Percentiles rank a stretch among this genome's conserved stretches.
These are phyloP conservation scores for Ooceraea biroi DNA, from an alignment of 1,140 invertebrate species.

Conservation along the genomic window DNA sequence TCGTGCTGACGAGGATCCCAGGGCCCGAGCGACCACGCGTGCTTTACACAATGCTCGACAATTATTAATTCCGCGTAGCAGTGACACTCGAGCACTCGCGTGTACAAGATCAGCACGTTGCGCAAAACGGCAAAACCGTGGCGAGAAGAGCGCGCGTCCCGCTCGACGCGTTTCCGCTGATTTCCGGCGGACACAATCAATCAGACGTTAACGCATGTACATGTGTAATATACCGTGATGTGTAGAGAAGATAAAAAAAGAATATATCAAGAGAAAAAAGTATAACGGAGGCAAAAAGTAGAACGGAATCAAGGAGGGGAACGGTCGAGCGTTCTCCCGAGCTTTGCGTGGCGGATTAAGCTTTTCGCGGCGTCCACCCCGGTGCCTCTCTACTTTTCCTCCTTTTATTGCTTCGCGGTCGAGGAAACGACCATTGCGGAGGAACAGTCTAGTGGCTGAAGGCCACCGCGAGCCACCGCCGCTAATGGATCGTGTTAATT, in stretches of 20 bases:
- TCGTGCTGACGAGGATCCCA: neutral
- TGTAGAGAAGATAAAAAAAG: neutral
- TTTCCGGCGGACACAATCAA: neutral
- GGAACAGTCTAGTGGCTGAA: constrained; percentile 17
- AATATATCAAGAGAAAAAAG: neutral
- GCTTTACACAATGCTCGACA: too few relatives aligned
- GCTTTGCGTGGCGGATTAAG: neutral
- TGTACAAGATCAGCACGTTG: too few relatives aligned
- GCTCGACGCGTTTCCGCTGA: neutral
- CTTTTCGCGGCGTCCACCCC: constrained; percentile 29
- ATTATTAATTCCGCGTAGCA: too few relatives aligned
- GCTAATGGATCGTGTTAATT: constrained; percentile 58
- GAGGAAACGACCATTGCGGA: constrained; percentile 47
- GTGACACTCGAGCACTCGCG: too few relatives aligned
- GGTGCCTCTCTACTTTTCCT: constrained; percentile 27
- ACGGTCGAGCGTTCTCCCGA: neutral
- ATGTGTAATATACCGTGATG: neutral
- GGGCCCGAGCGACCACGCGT: neutral
- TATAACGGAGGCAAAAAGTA: neutral
- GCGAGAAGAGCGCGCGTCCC: too few relatives aligned
- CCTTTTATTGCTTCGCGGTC: constrained; percentile 71
- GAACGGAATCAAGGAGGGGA: neutral
- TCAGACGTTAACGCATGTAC: neutral
- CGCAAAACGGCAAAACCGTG: too few relatives aligned
- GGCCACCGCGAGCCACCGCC: constrained; percentile 13